Base-by-base conservation (phyloP, 2,888 invertebrate species). In the Cerastis leucographa region DNA sequence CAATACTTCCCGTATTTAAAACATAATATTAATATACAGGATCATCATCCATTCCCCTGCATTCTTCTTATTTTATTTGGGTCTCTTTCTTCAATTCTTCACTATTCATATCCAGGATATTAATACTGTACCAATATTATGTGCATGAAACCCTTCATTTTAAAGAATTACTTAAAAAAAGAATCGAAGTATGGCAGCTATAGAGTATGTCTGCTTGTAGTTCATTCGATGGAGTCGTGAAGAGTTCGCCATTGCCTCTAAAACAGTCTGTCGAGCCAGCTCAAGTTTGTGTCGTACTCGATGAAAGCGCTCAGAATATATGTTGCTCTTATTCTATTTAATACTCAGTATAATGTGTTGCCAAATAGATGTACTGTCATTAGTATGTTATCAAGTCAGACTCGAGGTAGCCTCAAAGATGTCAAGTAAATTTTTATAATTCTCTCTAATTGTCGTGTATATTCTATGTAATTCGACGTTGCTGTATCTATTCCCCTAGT, bases 331-430 rank as follows among this genome's bases (percentile, higher is more conserved):
- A 76, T 87, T 86, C 76, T 88, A 81, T 89, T 65, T 78, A 89
- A 89, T 89, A 89, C 89, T 89, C 88, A 89, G 78, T 86, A 85
- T 87, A 84, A 84, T 87, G 82, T 87, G 91, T 92, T 92, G 93
- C 93, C 93, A 93, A 91, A 92, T 92, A 92, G 89, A 86, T 87
- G 78, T 87, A 85, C 84, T 86, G 76, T 87, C 76, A 75, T 74
- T 83, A 89, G 87, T 87, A 83, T 87, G 71, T 75, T 80, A 77
- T 84, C 70, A 75, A 78, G 86, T 85, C 77, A 85, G 64, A 54
- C 59, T 64, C 73, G 82, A 76, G 80, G 77, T 68, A 76, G 79
- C 84, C 75, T 78, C 78, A 59, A 56, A 46, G 46, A 35, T 71
- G 67, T 71, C 44, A 73, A 68, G 46, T 67, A 71, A 64, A 69